Evolutionary conservation across 2,113 vertebrate genomes (phyloP).

Genomic region (Coptodon rendalli): DNA sequence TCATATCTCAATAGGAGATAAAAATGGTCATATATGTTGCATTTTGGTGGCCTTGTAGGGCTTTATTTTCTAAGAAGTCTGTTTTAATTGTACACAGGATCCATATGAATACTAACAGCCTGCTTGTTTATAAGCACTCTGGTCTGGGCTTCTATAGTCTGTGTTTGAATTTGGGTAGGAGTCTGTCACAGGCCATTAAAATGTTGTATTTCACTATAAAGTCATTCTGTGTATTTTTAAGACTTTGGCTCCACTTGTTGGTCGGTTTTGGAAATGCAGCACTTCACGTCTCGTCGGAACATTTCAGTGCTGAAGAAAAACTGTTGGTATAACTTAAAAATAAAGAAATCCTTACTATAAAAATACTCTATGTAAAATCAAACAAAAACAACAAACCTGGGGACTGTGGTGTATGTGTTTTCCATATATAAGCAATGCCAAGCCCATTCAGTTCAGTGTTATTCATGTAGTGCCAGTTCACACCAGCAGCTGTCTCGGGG

Average conservation of each 20-base stretch:
- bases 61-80: not conserved
- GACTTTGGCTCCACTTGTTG: conserved; percentile 33
- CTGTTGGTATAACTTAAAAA: too few relatives aligned
- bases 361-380: not conserved
- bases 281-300: not conserved
- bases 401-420: not conserved
- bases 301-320: too few relatives aligned
- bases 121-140: conserved; percentile 7
- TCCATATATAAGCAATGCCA: not conserved
- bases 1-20: not conserved
- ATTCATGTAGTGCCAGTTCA: not conserved
- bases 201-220: not conserved
- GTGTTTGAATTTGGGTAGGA: not conserved
- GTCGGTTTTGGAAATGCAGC: not conserved
- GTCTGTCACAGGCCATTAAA: not conserved
- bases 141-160: not conserved
- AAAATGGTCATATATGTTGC: not conserved
- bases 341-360: not conserved
- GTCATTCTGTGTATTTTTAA: conserved; percentile 42
- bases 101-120: not conserved
- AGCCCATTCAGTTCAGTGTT: not conserved
- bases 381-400: not conserved
- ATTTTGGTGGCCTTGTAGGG: not conserved
- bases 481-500: not conserved
- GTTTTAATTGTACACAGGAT: not conserved